Evolutionary conservation across 2,797 vertebrate species (phyloP).

Genomic region (Octomys mimax): DNA sequence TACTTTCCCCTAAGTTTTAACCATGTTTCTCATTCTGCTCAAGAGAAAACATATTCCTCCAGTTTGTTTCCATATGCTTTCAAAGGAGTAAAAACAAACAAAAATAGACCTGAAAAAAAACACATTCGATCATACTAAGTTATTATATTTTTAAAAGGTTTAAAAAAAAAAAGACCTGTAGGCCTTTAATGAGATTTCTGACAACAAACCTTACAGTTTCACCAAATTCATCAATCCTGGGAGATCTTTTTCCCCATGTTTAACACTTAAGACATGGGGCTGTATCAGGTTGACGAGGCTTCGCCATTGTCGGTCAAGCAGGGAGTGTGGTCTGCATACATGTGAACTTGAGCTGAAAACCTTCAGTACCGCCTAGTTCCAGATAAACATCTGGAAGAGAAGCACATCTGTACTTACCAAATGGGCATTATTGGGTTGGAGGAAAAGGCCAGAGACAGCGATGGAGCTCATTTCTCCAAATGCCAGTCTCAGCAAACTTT

Average conservation of each 20-base stretch:
- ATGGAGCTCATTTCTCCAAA: neutral
- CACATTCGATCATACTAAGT: neutral
- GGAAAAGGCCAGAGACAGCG: neutral
- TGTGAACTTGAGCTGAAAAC: neutral
- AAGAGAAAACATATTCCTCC: conserved; percentile 38
- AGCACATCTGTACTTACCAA: neutral
- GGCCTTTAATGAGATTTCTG: neutral
- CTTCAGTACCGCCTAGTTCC: neutral
- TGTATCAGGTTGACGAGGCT: neutral
- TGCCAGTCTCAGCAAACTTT: neutral
- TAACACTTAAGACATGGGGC: neutral
- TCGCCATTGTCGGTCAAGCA: neutral
- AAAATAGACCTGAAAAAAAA: neutral
- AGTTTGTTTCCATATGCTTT: conserved; percentile 28
- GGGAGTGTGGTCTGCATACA: neutral
- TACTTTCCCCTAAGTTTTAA: conserved; percentile 12
- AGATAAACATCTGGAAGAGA: conserved; percentile 34
- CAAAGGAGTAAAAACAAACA: conserved; percentile 31
- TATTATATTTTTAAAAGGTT: conserved; percentile 5
- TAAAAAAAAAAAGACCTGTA: neutral
- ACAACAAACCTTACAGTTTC: neutral
- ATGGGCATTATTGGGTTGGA: neutral
- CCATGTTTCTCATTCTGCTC: conserved; percentile 32
- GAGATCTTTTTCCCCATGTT: neutral
- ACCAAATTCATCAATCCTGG: neutral